These are phyloP conservation scores for Crotalus tigris DNA, from an alignment of 2,113 vertebrate genomes.

Conservation along the genomic window DNA sequence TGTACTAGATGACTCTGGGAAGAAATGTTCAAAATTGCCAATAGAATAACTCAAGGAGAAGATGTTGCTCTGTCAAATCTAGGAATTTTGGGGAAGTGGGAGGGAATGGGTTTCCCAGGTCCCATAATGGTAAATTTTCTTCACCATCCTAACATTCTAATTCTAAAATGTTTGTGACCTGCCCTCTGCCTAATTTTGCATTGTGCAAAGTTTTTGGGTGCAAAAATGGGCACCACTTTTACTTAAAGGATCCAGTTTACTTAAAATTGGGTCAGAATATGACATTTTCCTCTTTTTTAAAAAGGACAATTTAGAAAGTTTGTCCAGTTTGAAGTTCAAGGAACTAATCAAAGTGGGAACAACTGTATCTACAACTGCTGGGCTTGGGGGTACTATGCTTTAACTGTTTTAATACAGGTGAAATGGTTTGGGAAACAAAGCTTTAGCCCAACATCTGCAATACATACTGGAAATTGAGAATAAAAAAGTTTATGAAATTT, in stretches of 20 bases:
- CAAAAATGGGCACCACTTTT: not conserved
- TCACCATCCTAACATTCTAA: not conserved
- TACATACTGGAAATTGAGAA: not conserved
- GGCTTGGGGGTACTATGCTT: not conserved
- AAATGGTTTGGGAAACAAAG: not conserved
- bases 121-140: not conserved
- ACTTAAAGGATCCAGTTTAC: not conserved
- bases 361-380: not conserved
- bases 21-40: not conserved
- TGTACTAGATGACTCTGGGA: not conserved
- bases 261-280: not conserved
- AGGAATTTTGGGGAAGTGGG: too few relatives aligned
- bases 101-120: not conserved
- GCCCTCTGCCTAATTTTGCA: not conserved
- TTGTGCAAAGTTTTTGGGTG: not conserved
- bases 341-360: not conserved
- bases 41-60: not conserved
- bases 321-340: not conserved
- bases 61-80: not conserved
- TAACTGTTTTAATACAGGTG: not conserved
- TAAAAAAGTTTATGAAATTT: not conserved
- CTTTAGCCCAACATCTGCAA: not conserved
- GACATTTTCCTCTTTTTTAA: not conserved
- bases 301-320: not conserved
- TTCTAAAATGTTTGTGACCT: not conserved